Conservation (phyloP, 2,888 invertebrate species). For the Ochlodes sylvanus region DNA sequence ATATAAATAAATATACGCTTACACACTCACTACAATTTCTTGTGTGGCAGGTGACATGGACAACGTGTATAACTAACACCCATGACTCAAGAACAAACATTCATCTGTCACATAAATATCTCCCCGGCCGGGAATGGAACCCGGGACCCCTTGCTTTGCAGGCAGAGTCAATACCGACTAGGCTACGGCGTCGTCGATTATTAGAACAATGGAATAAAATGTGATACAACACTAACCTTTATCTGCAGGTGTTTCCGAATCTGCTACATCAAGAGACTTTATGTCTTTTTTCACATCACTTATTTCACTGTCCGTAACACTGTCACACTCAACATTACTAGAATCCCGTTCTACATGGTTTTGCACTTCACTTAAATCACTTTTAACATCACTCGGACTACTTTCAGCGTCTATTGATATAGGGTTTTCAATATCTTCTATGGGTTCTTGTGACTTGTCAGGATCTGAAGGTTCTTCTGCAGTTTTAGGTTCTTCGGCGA, state of each 20-base stretch:
- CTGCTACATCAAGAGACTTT: background rate
- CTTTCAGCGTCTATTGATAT: slow-evolving; percentile 42
- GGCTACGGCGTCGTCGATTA: too few species aligned
- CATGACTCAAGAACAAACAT: too few species aligned
- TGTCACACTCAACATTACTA: slow-evolving; percentile 53
- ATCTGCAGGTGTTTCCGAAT: slow-evolving; percentile 1
- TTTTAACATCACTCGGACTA: slow-evolving; percentile 42
- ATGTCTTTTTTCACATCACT: slow-evolving; percentile 47
- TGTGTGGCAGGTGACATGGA: too few species aligned
- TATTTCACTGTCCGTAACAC: slow-evolving; percentile 54
- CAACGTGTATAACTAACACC: too few species aligned
- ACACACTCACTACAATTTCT: too few species aligned
- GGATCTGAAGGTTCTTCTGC: slow-evolving; percentile 33
- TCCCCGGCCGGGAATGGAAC: too few species aligned
- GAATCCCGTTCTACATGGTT: slow-evolving; percentile 68
- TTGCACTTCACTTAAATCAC: slow-evolving; percentile 54
- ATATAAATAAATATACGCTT: too few species aligned
- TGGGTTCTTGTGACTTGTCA: slow-evolving; percentile 39
- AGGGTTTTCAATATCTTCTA: slow-evolving; percentile 35
- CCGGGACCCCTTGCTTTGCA: too few species aligned
- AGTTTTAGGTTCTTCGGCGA: slow-evolving; percentile 39
- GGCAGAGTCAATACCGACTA: too few species aligned
- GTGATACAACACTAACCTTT: slow-evolving; percentile 7
- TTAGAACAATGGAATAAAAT: background rate
- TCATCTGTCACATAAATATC: too few species aligned